Base-by-base conservation (phyloP, 2,113 vertebrate genomes). In the Epinephelus fuscoguttatus region DNA sequence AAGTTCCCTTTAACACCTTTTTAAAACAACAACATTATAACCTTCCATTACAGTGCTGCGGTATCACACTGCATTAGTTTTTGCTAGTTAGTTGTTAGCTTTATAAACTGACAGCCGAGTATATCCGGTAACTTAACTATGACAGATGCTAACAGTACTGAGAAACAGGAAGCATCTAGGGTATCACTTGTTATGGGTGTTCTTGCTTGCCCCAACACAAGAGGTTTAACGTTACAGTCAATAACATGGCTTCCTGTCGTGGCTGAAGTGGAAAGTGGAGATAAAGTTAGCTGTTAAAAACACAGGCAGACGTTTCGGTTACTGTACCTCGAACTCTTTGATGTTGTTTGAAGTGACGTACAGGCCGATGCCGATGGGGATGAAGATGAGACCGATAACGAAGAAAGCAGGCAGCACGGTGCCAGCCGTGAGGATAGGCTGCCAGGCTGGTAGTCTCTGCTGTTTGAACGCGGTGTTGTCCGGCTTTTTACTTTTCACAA, bases 381-480 rank as follows among this genome's bases (percentile, higher is more conserved):
- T 98, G 94, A 99, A 99, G 92, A 99, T 96, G 86, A 99, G 96
- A 23, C 98, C 97, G 88, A 99, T 98, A 47, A 98, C 95, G 93
- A 99, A 99, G 92, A 99, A 99, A 27, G 97, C 98, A 0, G 98
- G 98, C 33, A 99, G 93, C 80, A 98, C 98, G n/a, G 96, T 97
- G 63, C 97, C 97, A 0, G 98, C 98, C 1, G 98, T 99, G 27
- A 99, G 94, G 75, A 99, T 98, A 74, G 98, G 98, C 90, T 99
- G 98, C 98, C 98, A 99, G 37, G 97, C 98, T 4, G 98, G 98
- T 47, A 99, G 91, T 62, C 98, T 95, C 87, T 99, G 98, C 92
- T 99, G 98, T 84, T 99, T 99, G 89, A 99, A 99, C 0, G 98
- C 98, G 1, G 97, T 99, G 87, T 99, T 99, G 78, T 99, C 98